Base-by-base conservation (phyloP, 2,888 invertebrate genomes). In the Monochamus alternatus region DNA sequence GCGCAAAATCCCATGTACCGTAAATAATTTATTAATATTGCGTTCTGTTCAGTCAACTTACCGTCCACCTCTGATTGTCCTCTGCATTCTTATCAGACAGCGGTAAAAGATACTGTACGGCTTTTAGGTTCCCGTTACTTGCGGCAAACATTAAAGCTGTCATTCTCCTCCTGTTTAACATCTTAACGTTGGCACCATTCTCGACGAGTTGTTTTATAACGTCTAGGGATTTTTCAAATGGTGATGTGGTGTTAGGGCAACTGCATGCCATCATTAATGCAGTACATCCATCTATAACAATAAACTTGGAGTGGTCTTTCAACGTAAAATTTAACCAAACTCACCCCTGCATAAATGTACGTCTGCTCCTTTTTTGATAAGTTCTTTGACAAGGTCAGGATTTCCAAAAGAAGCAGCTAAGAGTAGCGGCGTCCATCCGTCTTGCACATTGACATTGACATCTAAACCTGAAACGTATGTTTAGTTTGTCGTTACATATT, bases 121-220 rank as follows among this genome's bases (percentile, higher is more conserved):
- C 89, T 58, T 88, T 87, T 10, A 87, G 82, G 81, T 92, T 89
- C 32, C 93, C 92, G 71, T 38, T 55, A 73, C 76, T 76, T 1
- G 92, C 91, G 4, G 94, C 93, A 80, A 90, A 90, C 93, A 94
- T 93, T 0, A 94, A 86, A 5, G 93, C 91, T 58, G 92, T 93
- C 86, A 91, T 91, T 10, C 93, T 91, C 83, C 90, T 91, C 80
- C 91, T 92, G 83, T 91, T 92, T 38, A 89, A 90, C 62, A 90
- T 87, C 83, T 93, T 91, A 22, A 91, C 87, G 81, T 92, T 86
- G 58, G 91, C 91, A 3, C 90, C 90, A 63, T 90, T 90, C 60
- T 91, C 87, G 62, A 93, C 85, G 31, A 94, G 89, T 69, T 88
- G 84, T 59, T 87, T 85, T 32, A 87, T 80, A 62, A 87, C 78